Conservation (phyloP, 2,113 vertebrate species). For the Pongo pygmaeus region DNA sequence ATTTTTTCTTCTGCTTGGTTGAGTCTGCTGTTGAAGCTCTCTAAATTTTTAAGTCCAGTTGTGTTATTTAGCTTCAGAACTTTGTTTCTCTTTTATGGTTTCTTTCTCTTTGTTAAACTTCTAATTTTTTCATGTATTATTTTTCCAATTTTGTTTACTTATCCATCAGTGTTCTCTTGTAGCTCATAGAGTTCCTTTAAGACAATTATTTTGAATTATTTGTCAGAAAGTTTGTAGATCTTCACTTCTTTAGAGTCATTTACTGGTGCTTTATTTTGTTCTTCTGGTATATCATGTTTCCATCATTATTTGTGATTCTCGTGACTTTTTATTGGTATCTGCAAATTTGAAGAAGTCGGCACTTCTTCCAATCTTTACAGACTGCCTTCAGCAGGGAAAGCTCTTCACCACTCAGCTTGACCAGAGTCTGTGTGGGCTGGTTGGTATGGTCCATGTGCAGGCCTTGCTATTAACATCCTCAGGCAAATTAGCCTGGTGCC, state of each 20-base stretch:
- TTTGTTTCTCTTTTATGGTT: background rate
- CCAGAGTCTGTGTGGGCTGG: background rate
- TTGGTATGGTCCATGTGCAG: background rate
- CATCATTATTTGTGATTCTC: background rate
- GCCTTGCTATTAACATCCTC: background rate
- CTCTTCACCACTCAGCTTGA: background rate
- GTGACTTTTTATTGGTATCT: background rate
- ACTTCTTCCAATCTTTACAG: background rate
- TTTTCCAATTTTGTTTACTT: background rate
- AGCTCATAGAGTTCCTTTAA: background rate
- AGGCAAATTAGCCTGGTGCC: background rate
- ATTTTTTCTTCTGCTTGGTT: background rate
- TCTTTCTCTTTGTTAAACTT: background rate
- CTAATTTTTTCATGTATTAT: background rate
- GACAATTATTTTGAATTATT: background rate
- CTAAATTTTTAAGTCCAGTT: background rate
- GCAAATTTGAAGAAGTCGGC: background rate
- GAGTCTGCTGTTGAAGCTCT: background rate
- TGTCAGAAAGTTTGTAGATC: background rate
- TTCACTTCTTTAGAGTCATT: background rate
- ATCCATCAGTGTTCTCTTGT: background rate
- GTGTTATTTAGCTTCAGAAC: background rate
- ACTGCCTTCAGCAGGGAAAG: background rate
- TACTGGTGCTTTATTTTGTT: background rate
- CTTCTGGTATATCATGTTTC: background rate